A percentile compares a stretch with the other conserved stretches of the same genome.
These are phyloP conservation scores for Drosophila seguyi DNA, from an alignment of 1,140 invertebrate genomes.

Conservation along the genomic window DNA sequence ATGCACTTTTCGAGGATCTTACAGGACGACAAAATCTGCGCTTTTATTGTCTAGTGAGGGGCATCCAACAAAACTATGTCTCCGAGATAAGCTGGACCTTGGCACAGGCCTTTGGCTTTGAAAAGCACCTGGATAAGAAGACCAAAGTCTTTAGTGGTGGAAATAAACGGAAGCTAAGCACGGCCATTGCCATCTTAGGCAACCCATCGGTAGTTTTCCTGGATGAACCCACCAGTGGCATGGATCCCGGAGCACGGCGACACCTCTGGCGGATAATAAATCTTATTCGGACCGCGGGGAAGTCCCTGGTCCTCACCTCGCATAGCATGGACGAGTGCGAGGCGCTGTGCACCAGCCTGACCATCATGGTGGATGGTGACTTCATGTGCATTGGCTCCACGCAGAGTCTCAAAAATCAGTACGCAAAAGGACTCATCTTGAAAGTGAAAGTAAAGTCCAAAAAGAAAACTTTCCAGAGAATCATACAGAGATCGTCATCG, in stretches of 20 bases:
- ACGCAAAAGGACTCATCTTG: conserved; percentile 88
- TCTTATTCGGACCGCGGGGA: conserved; percentile 87
- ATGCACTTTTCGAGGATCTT: conserved; percentile 92
- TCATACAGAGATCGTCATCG: neutral
- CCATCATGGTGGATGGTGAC: conserved; percentile 95
- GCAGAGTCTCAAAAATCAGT: conserved; percentile 90
- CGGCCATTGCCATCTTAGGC: conserved; percentile 95
- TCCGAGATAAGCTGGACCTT: conserved; percentile 76
- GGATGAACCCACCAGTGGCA: conserved; percentile 93
- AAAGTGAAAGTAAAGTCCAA: conserved; percentile 57
- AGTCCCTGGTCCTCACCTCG: conserved; percentile 91
- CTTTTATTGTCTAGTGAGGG: conserved; percentile 91
- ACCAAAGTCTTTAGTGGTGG: conserved; percentile 92
- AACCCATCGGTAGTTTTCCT: conserved; percentile 95
- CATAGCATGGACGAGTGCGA: conserved; percentile 96
- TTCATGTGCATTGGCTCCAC: conserved; percentile 90
- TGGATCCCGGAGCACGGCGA: conserved; percentile 93
- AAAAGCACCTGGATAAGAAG: conserved; percentile 85
- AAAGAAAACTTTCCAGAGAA: neutral
- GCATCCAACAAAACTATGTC: conserved; percentile 86
- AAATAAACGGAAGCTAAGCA: conserved; percentile 97
- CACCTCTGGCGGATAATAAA: conserved; percentile 91
- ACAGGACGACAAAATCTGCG: conserved; percentile 92
- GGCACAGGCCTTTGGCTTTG: conserved; percentile 85
- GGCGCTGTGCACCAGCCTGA: conserved; percentile 92